A percentile compares a stretch with the other conserved stretches of the same genome.
Evolutionary conservation across 1,140 invertebrate genomes (phyloP).

Genomic region (Formica exsecta): DNA sequence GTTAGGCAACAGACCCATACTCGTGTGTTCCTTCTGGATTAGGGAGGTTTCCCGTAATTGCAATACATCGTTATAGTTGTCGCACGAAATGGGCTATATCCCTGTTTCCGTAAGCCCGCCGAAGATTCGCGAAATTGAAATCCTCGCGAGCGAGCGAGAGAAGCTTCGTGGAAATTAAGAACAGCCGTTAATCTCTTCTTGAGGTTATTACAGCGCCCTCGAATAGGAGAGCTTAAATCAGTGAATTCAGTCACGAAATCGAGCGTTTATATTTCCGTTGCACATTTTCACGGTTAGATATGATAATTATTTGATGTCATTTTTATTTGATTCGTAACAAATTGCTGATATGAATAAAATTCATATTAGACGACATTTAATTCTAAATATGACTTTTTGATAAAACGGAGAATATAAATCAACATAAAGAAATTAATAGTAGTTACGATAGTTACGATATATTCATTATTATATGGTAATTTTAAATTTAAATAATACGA

Average conservation of each 20-base stretch:
- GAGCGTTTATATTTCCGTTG: neutral
- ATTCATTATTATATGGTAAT: slow-evolving; percentile 22
- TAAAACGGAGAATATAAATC: neutral
- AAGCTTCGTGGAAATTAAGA: slow-evolving; percentile 47
- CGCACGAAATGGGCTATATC: slow-evolving; percentile 47
- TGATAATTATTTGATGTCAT: neutral
- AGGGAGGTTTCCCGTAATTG: slow-evolving; percentile 57
- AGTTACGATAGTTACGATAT: neutral
- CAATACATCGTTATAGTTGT: slow-evolving; percentile 60
- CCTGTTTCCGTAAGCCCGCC: slow-evolving; percentile 12
- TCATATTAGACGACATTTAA: neutral
- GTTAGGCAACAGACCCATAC: slow-evolving; percentile 51
- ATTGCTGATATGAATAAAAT: neutral
- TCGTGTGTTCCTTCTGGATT: slow-evolving; percentile 56
- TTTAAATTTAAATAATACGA: slow-evolving; percentile 24
- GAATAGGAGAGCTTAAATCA: slow-evolving; percentile 25
- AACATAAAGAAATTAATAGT: slow-evolving; percentile 33
- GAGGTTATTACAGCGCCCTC: slow-evolving; percentile 9
- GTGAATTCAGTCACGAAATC: neutral
- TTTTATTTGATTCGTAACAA: neutral
- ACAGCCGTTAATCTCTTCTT: slow-evolving; percentile 16
- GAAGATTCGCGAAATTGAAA: slow-evolving; percentile 47
- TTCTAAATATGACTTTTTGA: neutral
- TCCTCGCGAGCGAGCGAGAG: slow-evolving; percentile 18
- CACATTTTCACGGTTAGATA: neutral